A percentile compares a stretch with the other conserved stretches of the same genome.
Conservation (phyloP, 2,113 vertebrate species). For the Scytalopus superciliaris region DNA sequence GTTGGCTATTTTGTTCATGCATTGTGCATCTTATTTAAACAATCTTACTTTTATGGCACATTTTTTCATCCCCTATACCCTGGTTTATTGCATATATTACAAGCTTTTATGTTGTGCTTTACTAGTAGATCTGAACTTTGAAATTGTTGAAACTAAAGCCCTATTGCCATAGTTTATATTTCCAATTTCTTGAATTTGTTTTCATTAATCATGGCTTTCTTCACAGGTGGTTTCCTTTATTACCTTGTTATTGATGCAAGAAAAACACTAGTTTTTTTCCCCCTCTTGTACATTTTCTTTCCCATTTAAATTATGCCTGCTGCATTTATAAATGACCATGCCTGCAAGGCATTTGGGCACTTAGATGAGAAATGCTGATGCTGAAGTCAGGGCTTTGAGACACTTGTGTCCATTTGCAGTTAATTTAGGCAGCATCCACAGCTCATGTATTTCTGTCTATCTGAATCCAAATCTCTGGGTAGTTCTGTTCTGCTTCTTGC, state of each 20-base stretch:
- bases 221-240: slow-evolving; percentile 56
- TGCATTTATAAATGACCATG: slow-evolving; percentile 54
- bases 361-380: slow-evolving; percentile 40
- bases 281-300: not conserved
- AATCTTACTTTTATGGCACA: not conserved
- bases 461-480: not conserved
- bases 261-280: not conserved
- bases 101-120: not conserved
- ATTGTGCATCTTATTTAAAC: not conserved
- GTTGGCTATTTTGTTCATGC: not conserved
- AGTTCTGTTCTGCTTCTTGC: not conserved
- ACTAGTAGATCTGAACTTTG: not conserved
- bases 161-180: slow-evolving; percentile 10
- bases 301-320: not conserved
- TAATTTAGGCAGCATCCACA: slow-evolving; percentile 28
- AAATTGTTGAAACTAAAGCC: not conserved
- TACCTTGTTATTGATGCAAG: slow-evolving; percentile 15
- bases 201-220: slow-evolving; percentile 56
- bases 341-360: slow-evolving; percentile 39
- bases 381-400: slow-evolving; percentile 29
- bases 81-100: not conserved
- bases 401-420: not conserved
- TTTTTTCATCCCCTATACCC: not conserved
- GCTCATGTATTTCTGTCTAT: slow-evolving; percentile 18
- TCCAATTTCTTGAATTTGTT: slow-evolving; percentile 41